Conservation (phyloP, 1,140 invertebrate species). For the Neodiprion pinetum region DNA sequence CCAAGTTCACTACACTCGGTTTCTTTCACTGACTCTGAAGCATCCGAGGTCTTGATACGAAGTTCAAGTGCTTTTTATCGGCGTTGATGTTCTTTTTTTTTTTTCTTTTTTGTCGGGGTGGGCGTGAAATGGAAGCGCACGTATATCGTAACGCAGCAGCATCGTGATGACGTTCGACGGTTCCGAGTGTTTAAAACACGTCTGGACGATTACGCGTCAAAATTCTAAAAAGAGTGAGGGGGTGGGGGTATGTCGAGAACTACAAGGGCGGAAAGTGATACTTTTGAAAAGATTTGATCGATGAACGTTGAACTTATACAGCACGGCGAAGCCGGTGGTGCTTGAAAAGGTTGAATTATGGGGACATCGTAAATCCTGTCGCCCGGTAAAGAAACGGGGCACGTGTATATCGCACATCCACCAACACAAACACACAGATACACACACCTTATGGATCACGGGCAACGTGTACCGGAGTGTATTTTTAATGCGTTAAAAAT, state of each 20-base stretch:
- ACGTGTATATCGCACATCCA: background rate
- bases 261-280: background rate
- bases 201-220: background rate
- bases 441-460: background rate
- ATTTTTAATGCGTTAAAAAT: background rate
- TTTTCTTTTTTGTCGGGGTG: background rate
- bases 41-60: background rate
- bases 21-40: background rate
- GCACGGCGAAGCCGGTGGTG: background rate
- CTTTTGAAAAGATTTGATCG: background rate
- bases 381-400: background rate
- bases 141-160: background rate
- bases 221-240: background rate
- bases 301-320: background rate
- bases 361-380: conserved; percentile 4
- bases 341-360: conserved; percentile 6
- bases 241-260: background rate
- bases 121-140: too few species aligned
- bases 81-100: background rate
- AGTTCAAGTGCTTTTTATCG: background rate
- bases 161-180: background rate
- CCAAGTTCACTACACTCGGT: too few species aligned
- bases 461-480: background rate
- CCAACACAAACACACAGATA: too few species aligned
- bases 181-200: background rate